Evolutionary conservation across 2,888 invertebrate genomes (phyloP).

Genomic region (Caenorhabditis sp.): DNA sequence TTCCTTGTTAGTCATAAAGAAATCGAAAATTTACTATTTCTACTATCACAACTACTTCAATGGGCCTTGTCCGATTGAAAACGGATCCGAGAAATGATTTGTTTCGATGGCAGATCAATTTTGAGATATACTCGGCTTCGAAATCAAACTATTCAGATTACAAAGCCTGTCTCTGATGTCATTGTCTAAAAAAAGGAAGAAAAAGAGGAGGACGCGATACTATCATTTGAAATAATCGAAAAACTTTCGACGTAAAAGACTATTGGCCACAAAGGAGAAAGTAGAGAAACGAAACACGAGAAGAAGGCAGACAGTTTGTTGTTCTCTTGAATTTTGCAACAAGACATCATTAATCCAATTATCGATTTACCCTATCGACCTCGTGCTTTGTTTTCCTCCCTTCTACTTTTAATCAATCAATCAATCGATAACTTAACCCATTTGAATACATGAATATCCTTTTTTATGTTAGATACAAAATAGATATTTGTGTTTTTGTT

Average conservation of each 20-base stretch:
- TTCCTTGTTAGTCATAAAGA: too few relatives aligned
- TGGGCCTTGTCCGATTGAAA: too few relatives aligned
- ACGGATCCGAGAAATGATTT: too few relatives aligned
- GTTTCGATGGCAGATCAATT: too few relatives aligned
- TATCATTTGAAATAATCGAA: background rate
- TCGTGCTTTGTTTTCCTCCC: too few relatives aligned
- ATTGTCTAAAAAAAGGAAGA: background rate
- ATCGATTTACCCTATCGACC: background rate
- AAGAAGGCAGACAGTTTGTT: background rate
- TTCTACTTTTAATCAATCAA: too few relatives aligned
- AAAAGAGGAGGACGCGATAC: background rate
- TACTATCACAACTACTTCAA: too few relatives aligned
- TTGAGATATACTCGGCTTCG: too few relatives aligned
- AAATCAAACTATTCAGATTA: too few relatives aligned
- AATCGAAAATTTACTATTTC: too few relatives aligned
- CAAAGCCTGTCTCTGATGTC: background rate
- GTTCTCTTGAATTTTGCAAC: background rate
- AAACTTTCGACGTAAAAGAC: constrained; percentile 1
- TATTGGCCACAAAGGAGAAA: background rate
- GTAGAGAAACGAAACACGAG: background rate
- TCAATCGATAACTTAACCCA: too few relatives aligned
- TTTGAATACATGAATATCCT: background rate
- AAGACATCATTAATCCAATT: background rate
- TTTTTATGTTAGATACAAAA: background rate
- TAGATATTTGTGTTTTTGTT: background rate